Conservation (phyloP, 2,888 invertebrate species). For the Thymelicus sylvestris region DNA sequence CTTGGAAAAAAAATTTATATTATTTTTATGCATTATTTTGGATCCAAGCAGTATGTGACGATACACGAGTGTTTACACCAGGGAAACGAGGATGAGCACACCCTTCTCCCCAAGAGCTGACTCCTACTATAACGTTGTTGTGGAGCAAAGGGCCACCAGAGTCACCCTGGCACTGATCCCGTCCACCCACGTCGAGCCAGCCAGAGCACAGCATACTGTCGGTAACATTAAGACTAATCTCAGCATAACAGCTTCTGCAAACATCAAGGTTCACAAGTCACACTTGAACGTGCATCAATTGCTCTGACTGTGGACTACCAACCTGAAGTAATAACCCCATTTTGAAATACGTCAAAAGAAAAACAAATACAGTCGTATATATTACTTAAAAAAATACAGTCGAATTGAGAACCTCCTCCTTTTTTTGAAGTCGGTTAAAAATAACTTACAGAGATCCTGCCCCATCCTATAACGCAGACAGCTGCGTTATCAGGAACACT, state of each 20-base stretch:
- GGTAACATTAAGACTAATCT: slow-evolving; percentile 46
- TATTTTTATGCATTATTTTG: slow-evolving; percentile 49
- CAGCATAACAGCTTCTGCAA: slow-evolving; percentile 52
- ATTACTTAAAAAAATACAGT: too few relatives aligned
- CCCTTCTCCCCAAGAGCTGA: slow-evolving; percentile 54
- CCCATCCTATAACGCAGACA: slow-evolving; percentile 65
- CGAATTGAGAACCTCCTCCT: too few relatives aligned
- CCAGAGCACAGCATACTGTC: slow-evolving; percentile 64
- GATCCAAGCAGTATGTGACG: slow-evolving; percentile 54
- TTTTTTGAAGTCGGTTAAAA: too few relatives aligned
- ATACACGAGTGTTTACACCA: slow-evolving; percentile 56
- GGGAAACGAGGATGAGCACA: slow-evolving; percentile 54
- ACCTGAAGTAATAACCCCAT: slow-evolving; percentile 43
- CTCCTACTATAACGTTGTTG: slow-evolving; percentile 53
- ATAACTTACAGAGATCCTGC: slow-evolving; percentile 54
- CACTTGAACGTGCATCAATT: slow-evolving; percentile 58
- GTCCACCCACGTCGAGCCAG: slow-evolving; percentile 54
- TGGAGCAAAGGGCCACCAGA: slow-evolving; percentile 61
- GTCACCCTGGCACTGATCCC: slow-evolving; percentile 60
- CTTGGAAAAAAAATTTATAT: too few relatives aligned
- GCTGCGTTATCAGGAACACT: slow-evolving; percentile 54
- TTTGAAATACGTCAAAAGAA: background rate
- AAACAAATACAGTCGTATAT: slow-evolving; percentile 9
- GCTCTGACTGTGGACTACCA: slow-evolving; percentile 50
- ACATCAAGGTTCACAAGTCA: slow-evolving; percentile 52